Evolutionary conservation across 2,888 invertebrate genomes (phyloP), one percentile per base, ranked within the genome.

Genomic region (Lomographa bimaculata): DNA sequence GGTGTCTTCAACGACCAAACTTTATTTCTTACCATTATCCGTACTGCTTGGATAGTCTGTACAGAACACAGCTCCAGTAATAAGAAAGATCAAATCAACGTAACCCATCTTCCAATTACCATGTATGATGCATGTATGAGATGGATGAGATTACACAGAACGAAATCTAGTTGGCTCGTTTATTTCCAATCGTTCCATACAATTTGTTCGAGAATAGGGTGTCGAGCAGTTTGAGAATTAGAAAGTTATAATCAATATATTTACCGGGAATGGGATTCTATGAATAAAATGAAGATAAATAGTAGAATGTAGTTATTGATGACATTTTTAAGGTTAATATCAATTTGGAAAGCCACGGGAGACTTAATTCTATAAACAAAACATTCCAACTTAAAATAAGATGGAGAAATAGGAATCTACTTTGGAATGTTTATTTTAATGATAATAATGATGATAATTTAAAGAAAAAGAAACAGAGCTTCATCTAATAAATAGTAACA

Each of bases 91-190:
- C n/a, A n/a, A n/a, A n/a, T n/a, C n/a, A n/a, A 6, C 9, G 6
- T n/a, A 12, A 7, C 20, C 24, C 14, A 25, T 24, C 2, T n/a
- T 19, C 23, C 68, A 73, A 76, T 71, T 68, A 66, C 67, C n/a
- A n/a, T n/a, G n/a, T n/a, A n/a, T n/a, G n/a, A n/a, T n/a, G n/a
- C 36, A 20, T 56, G 57, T 46, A 60, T 62, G 66, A 72, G 58
- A 64, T 66, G 56, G 54, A 46, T 53, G 39, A 57, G 69, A 71
- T 79, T 69, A 72, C 67, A 14, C 14, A 2, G 14, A 14, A 14
- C 14, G 4, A 14, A 14, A 3, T 14, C 14, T 26, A 19, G 2
- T 23, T 11, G 16, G 5, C 16, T 8, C 26, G 16, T 26, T 16
- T 26, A 3, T n/a, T 10, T 17, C 10, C 17, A 16, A 17, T 14